Evolutionary conservation across 2,797 vertebrate species (phyloP).

Genomic region (Anableps anableps): DNA sequence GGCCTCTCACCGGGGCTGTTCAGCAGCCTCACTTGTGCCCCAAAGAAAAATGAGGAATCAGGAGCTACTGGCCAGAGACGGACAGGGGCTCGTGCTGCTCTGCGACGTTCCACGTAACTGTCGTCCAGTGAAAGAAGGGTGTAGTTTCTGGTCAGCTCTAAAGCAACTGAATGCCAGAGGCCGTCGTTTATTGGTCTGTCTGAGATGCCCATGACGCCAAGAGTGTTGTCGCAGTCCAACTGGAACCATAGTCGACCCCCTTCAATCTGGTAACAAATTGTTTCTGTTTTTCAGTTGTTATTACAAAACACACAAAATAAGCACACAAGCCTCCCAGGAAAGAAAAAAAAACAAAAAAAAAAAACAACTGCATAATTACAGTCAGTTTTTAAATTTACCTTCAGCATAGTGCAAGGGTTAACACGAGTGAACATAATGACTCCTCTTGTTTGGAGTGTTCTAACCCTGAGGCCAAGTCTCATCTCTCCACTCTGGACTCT

Average conservation of each 20-base stretch:
- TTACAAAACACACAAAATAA: background rate
- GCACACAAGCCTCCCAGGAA: background rate
- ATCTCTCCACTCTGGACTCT: slow-evolving; percentile 89
- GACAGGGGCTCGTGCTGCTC: slow-evolving; percentile 88
- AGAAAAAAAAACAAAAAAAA: background rate
- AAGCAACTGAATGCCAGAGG: slow-evolving; percentile 89
- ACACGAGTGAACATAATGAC: slow-evolving; percentile 94
- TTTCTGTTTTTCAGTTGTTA: background rate
- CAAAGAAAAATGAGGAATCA: slow-evolving; percentile 91
- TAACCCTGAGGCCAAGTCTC: slow-evolving; percentile 89
- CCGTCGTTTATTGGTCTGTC: slow-evolving; percentile 94
- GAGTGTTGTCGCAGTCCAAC: slow-evolving; percentile 94
- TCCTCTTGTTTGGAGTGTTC: slow-evolving; percentile 90
- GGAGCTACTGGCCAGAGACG: slow-evolving; percentile 89
- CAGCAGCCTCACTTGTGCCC: slow-evolving; percentile 86
- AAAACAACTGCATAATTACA: background rate
- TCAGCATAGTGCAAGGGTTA: slow-evolving; percentile 95
- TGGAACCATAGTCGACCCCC: slow-evolving; percentile 93
- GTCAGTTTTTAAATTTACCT: slow-evolving; percentile 75
- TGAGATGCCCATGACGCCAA: slow-evolving; percentile 93
- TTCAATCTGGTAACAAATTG: slow-evolving; percentile 83
- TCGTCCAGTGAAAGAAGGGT: slow-evolving; percentile 91
- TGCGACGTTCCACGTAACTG: slow-evolving; percentile 86
- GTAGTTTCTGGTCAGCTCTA: slow-evolving; percentile 92
- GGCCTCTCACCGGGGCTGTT: slow-evolving; percentile 75